These are phyloP conservation scores for Acholoe squamosa DNA, from an alignment of 2,888 invertebrate genomes.

Conservation along the genomic window DNA sequence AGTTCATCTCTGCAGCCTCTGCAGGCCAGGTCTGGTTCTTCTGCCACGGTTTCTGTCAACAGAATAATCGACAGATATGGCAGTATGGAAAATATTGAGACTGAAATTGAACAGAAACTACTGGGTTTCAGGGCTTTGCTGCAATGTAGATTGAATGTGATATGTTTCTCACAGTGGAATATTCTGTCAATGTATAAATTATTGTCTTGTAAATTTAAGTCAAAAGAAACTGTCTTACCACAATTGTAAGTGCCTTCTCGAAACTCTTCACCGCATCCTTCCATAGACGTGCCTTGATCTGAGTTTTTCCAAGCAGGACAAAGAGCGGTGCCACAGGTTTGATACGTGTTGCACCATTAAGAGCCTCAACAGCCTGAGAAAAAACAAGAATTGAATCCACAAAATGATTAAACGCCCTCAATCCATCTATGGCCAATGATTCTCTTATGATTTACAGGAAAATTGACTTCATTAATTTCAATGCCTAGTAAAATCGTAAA, in stretches of 20 bases:
- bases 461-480: too few relatives aligned
- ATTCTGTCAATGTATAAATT: too few relatives aligned
- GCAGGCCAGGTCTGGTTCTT: slow-evolving; percentile 75
- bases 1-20: slow-evolving; percentile 81
- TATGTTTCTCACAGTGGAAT: too few relatives aligned
- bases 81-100: neutral
- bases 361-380: slow-evolving; percentile 80
- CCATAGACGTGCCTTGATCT: slow-evolving; percentile 82
- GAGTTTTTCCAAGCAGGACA: slow-evolving; percentile 82
- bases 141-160: too few relatives aligned
- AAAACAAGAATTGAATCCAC: too few relatives aligned
- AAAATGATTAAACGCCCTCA: too few relatives aligned
- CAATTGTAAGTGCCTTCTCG: slow-evolving; percentile 78
- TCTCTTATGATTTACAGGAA: too few relatives aligned
- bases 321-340: slow-evolving; percentile 78
- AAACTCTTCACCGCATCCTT: slow-evolving; percentile 81
- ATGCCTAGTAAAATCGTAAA: too few relatives aligned
- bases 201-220: neutral
- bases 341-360: slow-evolving; percentile 76
- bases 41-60: slow-evolving; percentile 73
- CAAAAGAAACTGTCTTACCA: slow-evolving; percentile 73
- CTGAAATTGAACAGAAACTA: too few relatives aligned
- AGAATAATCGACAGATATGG: neutral
- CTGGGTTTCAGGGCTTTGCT: too few relatives aligned
- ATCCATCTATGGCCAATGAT: too few relatives aligned